Evolutionary conservation across 2,888 invertebrate genomes (phyloP).

Genomic region (Acanthacorydalis orientalis): DNA sequence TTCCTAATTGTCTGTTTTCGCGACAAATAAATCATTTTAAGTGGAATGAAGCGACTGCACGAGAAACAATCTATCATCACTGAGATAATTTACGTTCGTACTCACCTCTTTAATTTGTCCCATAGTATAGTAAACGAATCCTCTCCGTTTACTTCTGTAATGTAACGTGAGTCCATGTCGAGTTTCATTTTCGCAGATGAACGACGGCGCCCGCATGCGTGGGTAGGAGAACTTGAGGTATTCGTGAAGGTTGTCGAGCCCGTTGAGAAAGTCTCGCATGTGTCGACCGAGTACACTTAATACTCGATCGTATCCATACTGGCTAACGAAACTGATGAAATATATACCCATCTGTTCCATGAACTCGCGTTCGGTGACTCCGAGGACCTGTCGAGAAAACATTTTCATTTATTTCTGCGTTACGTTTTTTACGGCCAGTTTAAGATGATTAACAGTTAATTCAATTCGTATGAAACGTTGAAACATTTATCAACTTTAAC

Average conservation of each 20-base stretch:
- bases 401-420: too few relatives aligned
- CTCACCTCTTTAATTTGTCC: constrained; percentile 78
- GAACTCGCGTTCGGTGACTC: constrained; percentile 75
- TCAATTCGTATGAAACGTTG: too few relatives aligned
- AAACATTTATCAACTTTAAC: too few relatives aligned
- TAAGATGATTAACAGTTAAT: too few relatives aligned
- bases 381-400: constrained; percentile 47
- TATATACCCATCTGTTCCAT: constrained; percentile 90
- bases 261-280: constrained; percentile 90
- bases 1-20: too few relatives aligned
- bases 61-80: too few relatives aligned
- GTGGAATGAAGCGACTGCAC: too few relatives aligned
- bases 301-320: constrained; percentile 88
- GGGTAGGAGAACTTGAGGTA: constrained; percentile 94
- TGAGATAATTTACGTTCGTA: neutral
- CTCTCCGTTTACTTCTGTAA: constrained; percentile 81
- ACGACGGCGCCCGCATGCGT: constrained; percentile 80
- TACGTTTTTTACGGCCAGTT: too few relatives aligned
- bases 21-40: too few relatives aligned
- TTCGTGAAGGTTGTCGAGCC: constrained; percentile 91
- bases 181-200: constrained; percentile 92
- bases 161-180: constrained; percentile 83
- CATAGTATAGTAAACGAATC: constrained; percentile 93
- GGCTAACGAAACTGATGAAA: constrained; percentile 85
- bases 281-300: constrained; percentile 80